Evolutionary conservation across 1,140 invertebrate species (phyloP), one percentile per base, ranked within the genome.

Genomic region (Lordiphosa clarofinis): DNA sequence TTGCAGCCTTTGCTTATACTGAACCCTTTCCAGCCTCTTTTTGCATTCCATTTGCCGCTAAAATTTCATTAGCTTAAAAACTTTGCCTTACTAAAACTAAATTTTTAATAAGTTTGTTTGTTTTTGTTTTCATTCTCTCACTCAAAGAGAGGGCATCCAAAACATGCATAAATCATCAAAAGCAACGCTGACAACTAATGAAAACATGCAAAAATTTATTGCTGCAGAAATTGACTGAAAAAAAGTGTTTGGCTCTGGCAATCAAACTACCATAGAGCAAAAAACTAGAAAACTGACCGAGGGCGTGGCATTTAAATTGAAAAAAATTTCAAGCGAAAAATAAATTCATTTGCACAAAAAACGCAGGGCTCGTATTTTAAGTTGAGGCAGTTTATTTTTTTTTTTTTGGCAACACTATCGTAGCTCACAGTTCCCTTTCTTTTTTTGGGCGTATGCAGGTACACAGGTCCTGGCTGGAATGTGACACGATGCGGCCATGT

Each of bases 111-210:
- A 61, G 72, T 82, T 68, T 76, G 53, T 82, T 67, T 71, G 56
- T 76, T 63, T 61, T 59, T 56, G 28, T 59, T 73, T 36, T 28
- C 21, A 38, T 59, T 56, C 21, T 15, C 46, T 36, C 10, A 50
- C 24, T 33, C 12, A 57, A 43, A 67, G 42, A 40, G 64, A 54
- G n/a, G 31, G 55, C 72, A 69, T 72, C 68, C 78, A 84, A 82
- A 84, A 84, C 78, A 82, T 82, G 73, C 78, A 82, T 82, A 82
- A 82, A 82, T 82, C 78, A 82, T 82, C 73, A 82, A 84, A 82
- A 78, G 78, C 70, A 84, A 44, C 55, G 65, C 78, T 84, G 78
- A 82, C 78, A 82, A 82, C 78, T 84, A 84, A 82, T 82, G 78
- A 82, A 82, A 82, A 84, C 82, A 84, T 81, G 78, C 68, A 82